Conservation (phyloP, 2,888 invertebrate species). For the Frankliniella intonsa region DNA sequence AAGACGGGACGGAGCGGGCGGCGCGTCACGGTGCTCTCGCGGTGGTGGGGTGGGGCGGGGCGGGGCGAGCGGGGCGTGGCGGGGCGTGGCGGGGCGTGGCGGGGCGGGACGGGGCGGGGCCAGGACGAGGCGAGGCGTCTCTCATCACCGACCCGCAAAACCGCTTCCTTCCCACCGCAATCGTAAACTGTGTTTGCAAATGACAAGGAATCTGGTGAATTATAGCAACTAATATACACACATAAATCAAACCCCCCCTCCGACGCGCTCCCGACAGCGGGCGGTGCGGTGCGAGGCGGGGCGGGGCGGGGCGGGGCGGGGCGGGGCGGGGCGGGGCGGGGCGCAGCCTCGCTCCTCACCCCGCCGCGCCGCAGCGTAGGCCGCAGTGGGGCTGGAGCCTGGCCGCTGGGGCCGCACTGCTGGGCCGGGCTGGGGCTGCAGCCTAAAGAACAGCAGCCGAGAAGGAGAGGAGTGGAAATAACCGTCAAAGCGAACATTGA, state of each 20-base stretch:
- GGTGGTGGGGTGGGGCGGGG: no score
- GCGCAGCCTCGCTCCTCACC: neutral
- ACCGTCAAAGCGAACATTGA: neutral
- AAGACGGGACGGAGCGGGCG: neutral
- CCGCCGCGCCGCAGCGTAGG: neutral
- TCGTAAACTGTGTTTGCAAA: conserved; percentile 26
- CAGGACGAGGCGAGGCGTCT: neutral
- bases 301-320: neutral
- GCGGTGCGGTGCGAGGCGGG: neutral
- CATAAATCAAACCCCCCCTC: conserved; percentile 14
- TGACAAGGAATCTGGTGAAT: conserved; percentile 26
- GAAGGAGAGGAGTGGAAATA: neutral
- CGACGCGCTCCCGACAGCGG: neutral
- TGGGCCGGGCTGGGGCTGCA: neutral
- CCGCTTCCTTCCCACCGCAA: neutral
- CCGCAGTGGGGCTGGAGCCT: neutral
- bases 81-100: neutral
- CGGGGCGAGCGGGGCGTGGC: neutral
- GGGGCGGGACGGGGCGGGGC: neutral
- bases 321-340: neutral
- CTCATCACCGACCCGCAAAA: neutral
- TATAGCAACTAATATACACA: conserved; percentile 27
- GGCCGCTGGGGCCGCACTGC: neutral
- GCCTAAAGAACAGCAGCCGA: neutral
- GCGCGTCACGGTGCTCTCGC: no score